Evolutionary conservation across 2,113 vertebrate genomes (phyloP), one percentile per base, ranked within the genome.

Genomic region (Hippocampus guttulatus): DNA sequence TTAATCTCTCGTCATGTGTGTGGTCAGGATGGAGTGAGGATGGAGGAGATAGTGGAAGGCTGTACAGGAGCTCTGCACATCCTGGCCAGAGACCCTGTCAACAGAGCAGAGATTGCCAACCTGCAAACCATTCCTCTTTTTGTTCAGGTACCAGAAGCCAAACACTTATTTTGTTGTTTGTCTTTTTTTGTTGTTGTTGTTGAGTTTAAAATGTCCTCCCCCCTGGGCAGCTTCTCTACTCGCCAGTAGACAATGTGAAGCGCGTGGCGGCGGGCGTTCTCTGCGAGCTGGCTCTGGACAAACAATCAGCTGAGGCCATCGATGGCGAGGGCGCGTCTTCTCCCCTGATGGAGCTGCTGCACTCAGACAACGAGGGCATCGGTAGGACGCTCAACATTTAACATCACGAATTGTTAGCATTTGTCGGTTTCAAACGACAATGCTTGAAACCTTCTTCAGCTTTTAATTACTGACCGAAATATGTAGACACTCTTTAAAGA

Each of bases 11-110:
- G 10, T 30, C 25, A 33, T 60, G 8, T 68, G 49, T 72, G n/a
- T 71, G 74, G 6, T 68, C 76, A 99, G 97, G 97, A 98, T 0
- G 96, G 97, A 0, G 96, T 99, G 79, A 94, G 92, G 86, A 99
- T 99, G 96, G 97, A 98, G 75, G 97, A 99, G 92, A 98, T 98
- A 0, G 96, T 98, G 76, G 96, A 98, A 87, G 97, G 97, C 41
- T 94, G 94, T 85, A 98, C 96, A 0, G 97, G 97, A 64, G 97
- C 96, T 2, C 89, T 98, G 84, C 97, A 99, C 82, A 98, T 99
- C 90, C 91, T 99, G 16, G 97, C 97, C 74, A 93, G 96, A 70
- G 96, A 98, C 74, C 93, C 92, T 65, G 81, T 90, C 86, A 99
- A 95, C 90, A 93, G 95, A 76, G 84, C 86, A 69, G 93, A 95